A percentile compares a stretch with the other conserved stretches of the same genome.
These are phyloP conservation scores for Dipodomys stephensi DNA, from an alignment of 2,113 vertebrate species.

Conservation along the genomic window DNA sequence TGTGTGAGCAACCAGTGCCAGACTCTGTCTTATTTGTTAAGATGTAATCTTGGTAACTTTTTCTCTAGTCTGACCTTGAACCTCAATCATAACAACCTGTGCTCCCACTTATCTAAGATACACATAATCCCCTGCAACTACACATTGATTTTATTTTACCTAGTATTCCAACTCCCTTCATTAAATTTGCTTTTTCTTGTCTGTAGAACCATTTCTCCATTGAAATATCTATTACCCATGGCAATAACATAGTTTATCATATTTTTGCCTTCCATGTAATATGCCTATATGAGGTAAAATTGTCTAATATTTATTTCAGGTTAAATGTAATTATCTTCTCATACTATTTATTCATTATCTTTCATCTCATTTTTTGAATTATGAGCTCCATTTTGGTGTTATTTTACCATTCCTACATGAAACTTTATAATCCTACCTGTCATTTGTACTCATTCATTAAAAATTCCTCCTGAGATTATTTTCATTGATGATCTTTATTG, in stretches of 20 bases:
- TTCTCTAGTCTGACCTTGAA: too few relatives aligned
- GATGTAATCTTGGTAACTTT: too few relatives aligned
- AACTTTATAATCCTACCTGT: background rate
- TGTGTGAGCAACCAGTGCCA: too few relatives aligned
- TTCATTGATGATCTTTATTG: background rate
- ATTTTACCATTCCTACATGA: background rate
- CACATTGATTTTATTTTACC: too few relatives aligned
- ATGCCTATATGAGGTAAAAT: background rate
- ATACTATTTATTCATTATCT: background rate
- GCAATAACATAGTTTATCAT: too few relatives aligned
- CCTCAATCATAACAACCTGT: too few relatives aligned
- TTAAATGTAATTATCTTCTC: background rate
- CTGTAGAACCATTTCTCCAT: background rate
- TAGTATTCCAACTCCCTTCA: background rate
- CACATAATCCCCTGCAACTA: too few relatives aligned
- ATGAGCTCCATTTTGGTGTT: rapidly evolving
- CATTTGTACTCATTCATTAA: background rate
- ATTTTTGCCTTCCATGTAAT: background rate
- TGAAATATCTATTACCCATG: background rate
- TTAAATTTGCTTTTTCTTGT: background rate
- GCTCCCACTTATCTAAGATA: too few relatives aligned
- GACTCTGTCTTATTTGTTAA: too few relatives aligned
- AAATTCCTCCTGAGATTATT: background rate
- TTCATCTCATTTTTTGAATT: background rate
- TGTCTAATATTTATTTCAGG: background rate